These are phyloP conservation scores for Caenorhabditis sp. DNA, from an alignment of 2,888 invertebrate species.

Conservation along the genomic window DNA sequence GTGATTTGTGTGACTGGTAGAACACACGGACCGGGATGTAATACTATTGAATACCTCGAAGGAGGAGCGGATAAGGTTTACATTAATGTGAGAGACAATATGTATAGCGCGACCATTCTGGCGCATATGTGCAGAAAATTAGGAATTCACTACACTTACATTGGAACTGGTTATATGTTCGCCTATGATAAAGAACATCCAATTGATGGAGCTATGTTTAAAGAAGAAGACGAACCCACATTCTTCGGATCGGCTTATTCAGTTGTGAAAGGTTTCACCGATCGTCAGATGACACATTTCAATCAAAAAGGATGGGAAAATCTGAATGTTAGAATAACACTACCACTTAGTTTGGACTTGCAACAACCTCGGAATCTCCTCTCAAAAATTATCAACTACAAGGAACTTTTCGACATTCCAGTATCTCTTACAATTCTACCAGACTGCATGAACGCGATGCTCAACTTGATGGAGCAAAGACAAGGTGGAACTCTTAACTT, in stretches of 20 bases:
- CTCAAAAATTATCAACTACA: conserved; percentile 67
- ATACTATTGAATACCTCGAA: conserved; percentile 69
- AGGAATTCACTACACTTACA: conserved; percentile 68
- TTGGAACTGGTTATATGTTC: conserved; percentile 70
- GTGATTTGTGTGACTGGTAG: conserved; percentile 70
- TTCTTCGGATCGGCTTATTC: conserved; percentile 70
- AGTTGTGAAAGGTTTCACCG: conserved; percentile 69
- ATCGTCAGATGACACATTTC: conserved; percentile 57
- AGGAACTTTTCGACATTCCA: conserved; percentile 69
- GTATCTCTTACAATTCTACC: conserved; percentile 69
- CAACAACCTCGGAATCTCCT: conserved; percentile 65
- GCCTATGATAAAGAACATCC: conserved; percentile 68
- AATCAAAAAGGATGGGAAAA: conserved; percentile 58
- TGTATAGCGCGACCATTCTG: conserved; percentile 63
- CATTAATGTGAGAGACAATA: conserved; percentile 68
- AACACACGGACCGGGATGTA: conserved; percentile 55
- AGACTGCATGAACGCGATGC: conserved; percentile 65
- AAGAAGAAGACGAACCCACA: conserved; percentile 64
- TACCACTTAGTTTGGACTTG: conserved; percentile 65
- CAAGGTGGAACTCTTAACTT: conserved; percentile 64
- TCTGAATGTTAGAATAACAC: conserved; percentile 68
- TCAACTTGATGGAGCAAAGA: conserved; percentile 65
- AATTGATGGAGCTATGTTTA: conserved; percentile 64
- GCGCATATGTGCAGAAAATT: conserved; percentile 60
- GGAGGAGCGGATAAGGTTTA: conserved; percentile 66